Evolutionary conservation across 2,797 vertebrate species (phyloP).

Genomic region (Pristis pectinata): DNA sequence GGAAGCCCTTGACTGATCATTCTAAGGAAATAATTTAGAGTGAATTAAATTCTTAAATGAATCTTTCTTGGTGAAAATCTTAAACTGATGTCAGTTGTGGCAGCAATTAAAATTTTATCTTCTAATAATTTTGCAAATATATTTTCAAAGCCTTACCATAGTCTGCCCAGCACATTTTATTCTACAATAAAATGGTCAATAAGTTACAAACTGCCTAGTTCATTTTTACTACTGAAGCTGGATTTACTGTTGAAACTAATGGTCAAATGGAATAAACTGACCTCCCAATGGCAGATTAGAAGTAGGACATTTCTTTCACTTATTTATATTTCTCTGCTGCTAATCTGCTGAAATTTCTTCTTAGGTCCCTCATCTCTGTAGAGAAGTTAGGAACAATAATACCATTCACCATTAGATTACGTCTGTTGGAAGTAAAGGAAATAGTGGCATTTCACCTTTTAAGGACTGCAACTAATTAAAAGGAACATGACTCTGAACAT

Average conservation of each 20-base stretch:
- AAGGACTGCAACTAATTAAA: neutral
- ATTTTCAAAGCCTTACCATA: neutral
- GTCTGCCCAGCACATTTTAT: neutral
- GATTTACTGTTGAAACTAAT: neutral
- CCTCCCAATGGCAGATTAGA: neutral
- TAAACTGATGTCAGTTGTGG: neutral
- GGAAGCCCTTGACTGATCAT: neutral
- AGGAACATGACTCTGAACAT: neutral
- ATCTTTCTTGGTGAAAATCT: neutral
- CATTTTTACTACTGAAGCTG: neutral
- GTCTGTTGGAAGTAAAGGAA: neutral
- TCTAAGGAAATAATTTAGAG: neutral
- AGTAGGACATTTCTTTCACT: neutral
- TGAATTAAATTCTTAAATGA: neutral
- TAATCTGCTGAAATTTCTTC: neutral
- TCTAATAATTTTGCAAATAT: neutral
- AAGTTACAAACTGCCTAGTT: neutral
- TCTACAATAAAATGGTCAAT: neutral
- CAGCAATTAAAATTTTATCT: constrained; percentile 3
- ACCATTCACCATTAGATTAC: neutral
- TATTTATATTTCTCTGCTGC: neutral
- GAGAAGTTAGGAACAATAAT: neutral
- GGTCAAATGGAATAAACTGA: neutral
- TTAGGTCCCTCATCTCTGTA: neutral
- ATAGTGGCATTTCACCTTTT: neutral